Conservation (phyloP, 35 echinoderm and acorn worm genomes). For the Acanthaster planci region DNA sequence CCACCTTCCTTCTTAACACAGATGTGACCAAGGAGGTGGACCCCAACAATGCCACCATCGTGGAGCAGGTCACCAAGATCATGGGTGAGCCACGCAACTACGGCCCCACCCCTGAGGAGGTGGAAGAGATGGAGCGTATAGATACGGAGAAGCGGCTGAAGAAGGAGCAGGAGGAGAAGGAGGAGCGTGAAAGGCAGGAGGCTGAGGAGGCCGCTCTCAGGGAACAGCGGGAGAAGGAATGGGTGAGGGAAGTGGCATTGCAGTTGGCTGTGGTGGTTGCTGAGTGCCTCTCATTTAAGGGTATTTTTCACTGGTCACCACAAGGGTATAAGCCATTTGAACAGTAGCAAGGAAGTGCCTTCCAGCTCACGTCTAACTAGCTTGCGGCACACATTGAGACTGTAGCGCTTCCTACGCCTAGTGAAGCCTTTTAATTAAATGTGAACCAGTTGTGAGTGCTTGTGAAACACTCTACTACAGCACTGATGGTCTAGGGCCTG, state of each 20-base stretch:
- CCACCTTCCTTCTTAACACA: constrained; percentile 3
- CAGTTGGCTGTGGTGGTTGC: no score
- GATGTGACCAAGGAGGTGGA: constrained; percentile 90
- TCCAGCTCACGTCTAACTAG: no score
- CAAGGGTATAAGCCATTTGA: no score
- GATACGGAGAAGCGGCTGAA: constrained; percentile 93
- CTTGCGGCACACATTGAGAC: no score
- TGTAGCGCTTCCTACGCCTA: no score
- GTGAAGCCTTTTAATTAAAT: no score
- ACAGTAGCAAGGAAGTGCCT: no score
- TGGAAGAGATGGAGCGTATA: constrained; percentile 78
- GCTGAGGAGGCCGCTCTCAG: constrained; percentile 74
- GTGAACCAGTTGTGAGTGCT: no score
- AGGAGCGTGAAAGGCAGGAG: constrained; percentile 79
- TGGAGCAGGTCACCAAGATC: constrained; percentile 80
- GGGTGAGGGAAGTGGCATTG: constrained; percentile 52
- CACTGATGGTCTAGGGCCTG: no score
- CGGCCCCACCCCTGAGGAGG: constrained; percentile 88
- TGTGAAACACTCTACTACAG: no score
- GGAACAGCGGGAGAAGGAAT: constrained; percentile 76
- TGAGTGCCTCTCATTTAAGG: no score
- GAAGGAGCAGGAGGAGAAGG: constrained; percentile 89
- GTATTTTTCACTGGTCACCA: no score
- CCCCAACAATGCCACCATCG: constrained; percentile 60
- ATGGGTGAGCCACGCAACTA: constrained; percentile 97